These are phyloP conservation scores for Sweltsa coloradensis DNA, from an alignment of 1,140 invertebrate genomes.

Conservation along the genomic window DNA sequence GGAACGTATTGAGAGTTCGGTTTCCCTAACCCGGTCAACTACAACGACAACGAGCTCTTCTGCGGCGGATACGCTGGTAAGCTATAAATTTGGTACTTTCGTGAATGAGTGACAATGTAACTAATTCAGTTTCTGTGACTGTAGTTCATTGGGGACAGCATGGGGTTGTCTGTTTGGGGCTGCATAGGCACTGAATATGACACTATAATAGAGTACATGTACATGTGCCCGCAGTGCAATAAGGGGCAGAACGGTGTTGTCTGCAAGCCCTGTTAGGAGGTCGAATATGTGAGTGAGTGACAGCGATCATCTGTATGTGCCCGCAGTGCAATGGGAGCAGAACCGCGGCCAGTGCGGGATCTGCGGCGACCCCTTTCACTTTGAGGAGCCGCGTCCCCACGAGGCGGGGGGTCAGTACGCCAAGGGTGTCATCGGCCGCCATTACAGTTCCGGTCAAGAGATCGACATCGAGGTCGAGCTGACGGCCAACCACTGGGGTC, in stretches of 20 bases:
- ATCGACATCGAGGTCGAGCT: conserved; percentile 77
- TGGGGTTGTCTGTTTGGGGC: too few relatives aligned
- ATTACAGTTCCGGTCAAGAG: conserved; percentile 70
- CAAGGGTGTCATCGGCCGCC: conserved; percentile 68
- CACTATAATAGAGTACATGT: too few relatives aligned
- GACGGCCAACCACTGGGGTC: conserved; percentile 80
- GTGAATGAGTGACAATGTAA: too few relatives aligned
- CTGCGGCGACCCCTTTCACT: conserved; percentile 74
- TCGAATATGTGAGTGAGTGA: too few relatives aligned
- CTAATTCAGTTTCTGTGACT: too few relatives aligned
- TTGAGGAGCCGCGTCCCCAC: conserved; percentile 60
- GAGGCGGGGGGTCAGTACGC: conserved; percentile 79
- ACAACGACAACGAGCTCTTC: conserved; percentile 79
- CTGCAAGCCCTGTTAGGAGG: too few relatives aligned
- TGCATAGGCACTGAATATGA: too few relatives aligned
- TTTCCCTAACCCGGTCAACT: conserved; percentile 84
- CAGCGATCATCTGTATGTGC: too few relatives aligned
- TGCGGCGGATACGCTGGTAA: conserved; percentile 70
- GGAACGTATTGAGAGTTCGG: conserved; percentile 91
- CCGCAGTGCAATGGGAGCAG: conserved; percentile 67
- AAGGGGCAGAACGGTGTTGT: too few relatives aligned
- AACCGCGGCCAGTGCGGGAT: conserved; percentile 77
- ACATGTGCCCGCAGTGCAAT: too few relatives aligned
- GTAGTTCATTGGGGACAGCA: too few relatives aligned
- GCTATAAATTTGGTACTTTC: too few relatives aligned